Percentiles rank a stretch among this genome's conserved stretches.
These are phyloP conservation scores for Diaperis boleti DNA, from an alignment of 2,888 invertebrate genomes.

Conservation along the genomic window DNA sequence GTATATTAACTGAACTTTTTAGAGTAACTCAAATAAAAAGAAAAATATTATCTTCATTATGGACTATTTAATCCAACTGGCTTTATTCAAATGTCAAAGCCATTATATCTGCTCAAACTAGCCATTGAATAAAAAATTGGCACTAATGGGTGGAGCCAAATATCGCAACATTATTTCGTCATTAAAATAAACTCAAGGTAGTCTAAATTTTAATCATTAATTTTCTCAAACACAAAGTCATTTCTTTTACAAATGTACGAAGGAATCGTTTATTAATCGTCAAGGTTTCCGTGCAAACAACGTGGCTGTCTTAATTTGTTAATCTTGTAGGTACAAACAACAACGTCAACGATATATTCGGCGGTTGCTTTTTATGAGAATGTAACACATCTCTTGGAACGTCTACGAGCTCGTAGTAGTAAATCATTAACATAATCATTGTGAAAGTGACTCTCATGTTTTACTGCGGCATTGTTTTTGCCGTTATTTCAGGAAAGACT, in stretches of 20 bases:
- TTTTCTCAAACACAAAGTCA: constrained; percentile 1
- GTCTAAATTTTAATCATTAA: constrained; percentile 21
- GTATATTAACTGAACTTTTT: too few relatives aligned
- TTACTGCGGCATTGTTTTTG: constrained; percentile 6
- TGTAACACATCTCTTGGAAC: constrained; percentile 1
- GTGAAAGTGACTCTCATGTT: constrained; percentile 17
- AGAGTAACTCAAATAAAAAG: too few relatives aligned
- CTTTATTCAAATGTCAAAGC: constrained; percentile 5
- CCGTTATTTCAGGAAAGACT: background rate
- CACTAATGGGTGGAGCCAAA: constrained; percentile 17
- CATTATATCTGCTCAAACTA: too few relatives aligned
- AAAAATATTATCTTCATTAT: too few relatives aligned
- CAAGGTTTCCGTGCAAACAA: background rate
- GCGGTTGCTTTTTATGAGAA: constrained; percentile 2
- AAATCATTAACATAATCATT: constrained; percentile 11
- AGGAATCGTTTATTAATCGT: constrained; percentile 1
- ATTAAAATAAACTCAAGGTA: constrained; percentile 27
- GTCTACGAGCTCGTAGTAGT: background rate
- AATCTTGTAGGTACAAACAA: background rate
- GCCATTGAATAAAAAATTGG: background rate
- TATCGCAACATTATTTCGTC: constrained; percentile 3
- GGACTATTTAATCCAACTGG: background rate
- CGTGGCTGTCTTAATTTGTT: constrained; percentile 3
- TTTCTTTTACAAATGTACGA: constrained; percentile 1
- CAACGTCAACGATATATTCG: constrained; percentile 3